Conservation (phyloP, 2,888 invertebrate species). For the Torymus texanus region DNA sequence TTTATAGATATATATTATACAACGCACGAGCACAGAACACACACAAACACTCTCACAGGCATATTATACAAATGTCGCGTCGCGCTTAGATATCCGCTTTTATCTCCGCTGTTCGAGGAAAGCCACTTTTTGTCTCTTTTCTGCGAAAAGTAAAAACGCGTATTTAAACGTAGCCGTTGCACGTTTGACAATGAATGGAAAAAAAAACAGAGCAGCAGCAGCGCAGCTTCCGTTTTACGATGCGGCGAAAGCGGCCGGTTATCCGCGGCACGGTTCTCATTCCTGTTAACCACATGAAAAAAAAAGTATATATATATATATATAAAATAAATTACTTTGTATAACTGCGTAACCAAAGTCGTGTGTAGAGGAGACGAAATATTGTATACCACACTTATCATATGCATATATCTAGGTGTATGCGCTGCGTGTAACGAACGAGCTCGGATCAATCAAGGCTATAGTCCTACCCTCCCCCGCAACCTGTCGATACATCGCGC, state of each 20-base stretch:
- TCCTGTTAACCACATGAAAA: constrained; percentile 35
- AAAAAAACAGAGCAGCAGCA: neutral
- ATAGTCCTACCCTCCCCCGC: neutral
- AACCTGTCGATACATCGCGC: neutral
- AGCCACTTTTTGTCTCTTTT: no score
- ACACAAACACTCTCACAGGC: neutral
- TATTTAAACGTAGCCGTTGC: constrained; percentile 32
- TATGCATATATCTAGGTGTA: constrained; percentile 1
- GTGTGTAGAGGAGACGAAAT: no score
- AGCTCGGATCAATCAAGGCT: constrained; percentile 55
- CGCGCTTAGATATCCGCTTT: neutral
- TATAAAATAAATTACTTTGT: no score
- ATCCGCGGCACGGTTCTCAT: constrained; percentile 48
- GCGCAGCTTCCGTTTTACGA: constrained; percentile 3
- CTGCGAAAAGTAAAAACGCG: no score
- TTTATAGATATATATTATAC: no score
- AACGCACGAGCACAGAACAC: no score
- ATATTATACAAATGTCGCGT: constrained; percentile 17
- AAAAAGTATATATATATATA: neutral
- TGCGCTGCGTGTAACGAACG: constrained; percentile 10
- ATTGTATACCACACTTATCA: constrained; percentile 4
- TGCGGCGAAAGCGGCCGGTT: constrained; percentile 26
- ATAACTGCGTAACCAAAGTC: no score
- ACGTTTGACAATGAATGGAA: constrained; percentile 17
- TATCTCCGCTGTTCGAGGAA: neutral